Evolutionary conservation across 2,888 invertebrate genomes (phyloP), one percentile per base, ranked within the genome.

Genomic region (Lasioglossum vierecki): DNA sequence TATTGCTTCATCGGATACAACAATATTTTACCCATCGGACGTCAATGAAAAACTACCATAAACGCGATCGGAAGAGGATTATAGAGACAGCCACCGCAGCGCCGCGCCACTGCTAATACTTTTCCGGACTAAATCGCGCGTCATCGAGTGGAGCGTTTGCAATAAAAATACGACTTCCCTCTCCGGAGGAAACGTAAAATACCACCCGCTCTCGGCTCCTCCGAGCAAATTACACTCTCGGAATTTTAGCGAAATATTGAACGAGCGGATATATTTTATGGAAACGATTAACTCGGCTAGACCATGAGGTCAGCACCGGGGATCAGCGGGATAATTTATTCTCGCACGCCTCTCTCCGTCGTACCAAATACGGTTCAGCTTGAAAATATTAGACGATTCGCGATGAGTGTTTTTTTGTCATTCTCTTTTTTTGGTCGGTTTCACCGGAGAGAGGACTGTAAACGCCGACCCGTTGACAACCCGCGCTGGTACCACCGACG

Each of bases 381-480:
- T 70, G 83, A 87, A 86, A 80, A 87, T 83, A 78, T 83, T 87
- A 87, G 83, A 83, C 74, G 77, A 75, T 60, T 78, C 82, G 46
- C 60, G 72, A n/a, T 0, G 41, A 15, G 4, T 22, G 63, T 68
- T 13, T 44, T 26, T 15, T 0, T 44, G 13, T 11, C 15, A 15
- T 8, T 18, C 26, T 26, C 39, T 30, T 66, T 41, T 60, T 26
- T 46, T n/a, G n/a, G 44, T 5, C 3, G 57, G 57, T 57, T 57
- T 70, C 53, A 8, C 84, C 11, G 41, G 46, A 44, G 72, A 76
- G 18, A 35, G 80, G 79, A 83, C 73, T 73, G 83, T 41, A 74
- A 86, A 86, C 68, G 79, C 80, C n/a, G 82, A 9, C 68, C 63
- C 78, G 89, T 86, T 79, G 89, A 90, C 90, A 86, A 75, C 72